Evolutionary conservation across 2,797 vertebrate genomes (phyloP), one percentile per base, ranked within the genome.

Genomic region (Mus caroli): DNA sequence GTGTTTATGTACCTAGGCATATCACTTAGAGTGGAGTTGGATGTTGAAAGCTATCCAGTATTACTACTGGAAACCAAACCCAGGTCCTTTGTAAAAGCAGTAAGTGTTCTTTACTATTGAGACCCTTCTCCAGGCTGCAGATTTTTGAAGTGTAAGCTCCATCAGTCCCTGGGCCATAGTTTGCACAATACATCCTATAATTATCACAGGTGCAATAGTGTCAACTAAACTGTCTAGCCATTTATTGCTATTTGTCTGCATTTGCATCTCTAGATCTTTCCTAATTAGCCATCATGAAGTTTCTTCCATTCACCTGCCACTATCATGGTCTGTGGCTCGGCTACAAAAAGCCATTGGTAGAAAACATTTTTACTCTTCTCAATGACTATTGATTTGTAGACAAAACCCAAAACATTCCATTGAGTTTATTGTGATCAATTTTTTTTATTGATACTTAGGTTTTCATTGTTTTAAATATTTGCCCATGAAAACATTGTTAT

Each of bases 211-310:
- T 79, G 12, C 19, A 67, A 12, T 84, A 77, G 37, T 93, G 87
- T 96, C 84, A 96, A 87, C 85, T 78, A 92, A 87, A 88, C n/a
- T 75, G 40, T 54, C 89, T 76, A 78, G 54, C 31, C 46, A 64
- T 46, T 64, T 46, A 94, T 94, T 73, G 50, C 71, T 85, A 12
- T 88, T 58, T 79, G 58, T 92, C 52, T 88, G 22, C 31, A 71
- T 95, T 94, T 92, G 46, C 71, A 58, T 77, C 52, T 76, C 88
- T 87, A 64, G 43, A 88, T 79, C 52, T 64, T 93, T 90, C 58
- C 90, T 84, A 87, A 93, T 90, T 88, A 97, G 37, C 84, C 93
- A 11, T 31, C 90, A 67, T 62, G 43, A 28, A 3, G 19, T 64
- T 96, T 20, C 17, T 85, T 96, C 40, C 80, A 3, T 22, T 97